Evolutionary conservation across 1,140 invertebrate species (phyloP).

Genomic region (Phocides pigmalion): DNA sequence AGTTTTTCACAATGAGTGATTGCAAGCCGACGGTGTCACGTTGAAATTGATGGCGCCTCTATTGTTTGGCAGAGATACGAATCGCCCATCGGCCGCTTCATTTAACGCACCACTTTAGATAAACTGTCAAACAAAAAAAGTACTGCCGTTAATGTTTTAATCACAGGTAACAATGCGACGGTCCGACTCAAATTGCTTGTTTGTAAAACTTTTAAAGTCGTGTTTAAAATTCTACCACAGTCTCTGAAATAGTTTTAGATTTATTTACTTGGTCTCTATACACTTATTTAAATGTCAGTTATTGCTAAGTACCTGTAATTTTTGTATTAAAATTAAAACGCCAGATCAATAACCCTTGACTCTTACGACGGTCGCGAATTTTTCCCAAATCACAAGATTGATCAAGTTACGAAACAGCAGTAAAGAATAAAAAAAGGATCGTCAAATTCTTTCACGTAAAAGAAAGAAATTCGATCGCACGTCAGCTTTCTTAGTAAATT

Average conservation of each 20-base stretch:
- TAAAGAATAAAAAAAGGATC: neutral
- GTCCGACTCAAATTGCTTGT: too few relatives aligned
- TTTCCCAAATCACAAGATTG: too few relatives aligned
- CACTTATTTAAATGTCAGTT: too few relatives aligned
- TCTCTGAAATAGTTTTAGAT: too few relatives aligned
- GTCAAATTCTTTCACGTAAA: conserved; percentile 12
- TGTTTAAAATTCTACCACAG: too few relatives aligned
- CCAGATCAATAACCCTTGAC: too few relatives aligned
- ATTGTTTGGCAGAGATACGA: conserved; percentile 57
- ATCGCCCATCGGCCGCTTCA: conserved; percentile 45
- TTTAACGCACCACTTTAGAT: conserved; percentile 30
- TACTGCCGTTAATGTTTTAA: conserved; percentile 26
- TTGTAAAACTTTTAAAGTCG: too few relatives aligned
- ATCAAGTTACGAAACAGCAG: neutral
- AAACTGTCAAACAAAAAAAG: neutral
- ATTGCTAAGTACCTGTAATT: too few relatives aligned
- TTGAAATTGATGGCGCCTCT: conserved; percentile 59
- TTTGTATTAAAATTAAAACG: too few relatives aligned
- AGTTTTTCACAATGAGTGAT: conserved; percentile 53
- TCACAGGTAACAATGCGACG: neutral
- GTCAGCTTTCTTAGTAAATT: conserved; percentile 52
- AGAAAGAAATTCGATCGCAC: conserved; percentile 31
- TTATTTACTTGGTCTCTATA: too few relatives aligned
- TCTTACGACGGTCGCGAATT: too few relatives aligned
- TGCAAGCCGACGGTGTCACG: conserved; percentile 39